Evolutionary conservation across 2,888 invertebrate species (phyloP).

Genomic region (Smittia aterrima): DNA sequence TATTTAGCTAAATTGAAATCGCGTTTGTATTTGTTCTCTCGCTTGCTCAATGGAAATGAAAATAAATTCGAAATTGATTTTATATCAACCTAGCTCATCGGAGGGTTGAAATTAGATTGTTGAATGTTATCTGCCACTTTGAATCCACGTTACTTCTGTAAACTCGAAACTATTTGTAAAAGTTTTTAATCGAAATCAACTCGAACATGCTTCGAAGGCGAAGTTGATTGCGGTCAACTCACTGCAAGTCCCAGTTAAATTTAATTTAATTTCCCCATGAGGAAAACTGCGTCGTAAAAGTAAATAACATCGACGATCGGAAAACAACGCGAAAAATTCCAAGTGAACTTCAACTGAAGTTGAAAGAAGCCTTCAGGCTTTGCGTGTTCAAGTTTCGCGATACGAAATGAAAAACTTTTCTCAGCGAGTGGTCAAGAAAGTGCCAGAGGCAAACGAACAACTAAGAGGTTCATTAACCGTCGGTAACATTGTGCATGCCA

Average conservation of each 20-base stretch:
- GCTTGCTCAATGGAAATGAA: neutral
- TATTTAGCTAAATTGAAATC: neutral
- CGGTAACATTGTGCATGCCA: constrained; percentile 39
- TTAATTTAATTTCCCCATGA: neutral
- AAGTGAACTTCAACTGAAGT: constrained; percentile 29
- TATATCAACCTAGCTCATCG: constrained; percentile 28
- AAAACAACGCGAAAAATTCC: constrained; percentile 6
- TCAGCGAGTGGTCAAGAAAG: constrained; percentile 6
- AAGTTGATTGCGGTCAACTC: neutral
- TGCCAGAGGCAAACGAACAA: neutral
- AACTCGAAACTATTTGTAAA: neutral
- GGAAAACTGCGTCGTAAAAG: neutral
- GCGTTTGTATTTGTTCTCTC: neutral
- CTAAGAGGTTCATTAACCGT: constrained; percentile 39
- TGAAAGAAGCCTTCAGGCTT: constrained; percentile 7
- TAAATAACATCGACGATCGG: neutral
- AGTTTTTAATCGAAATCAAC: neutral
- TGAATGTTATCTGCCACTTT: constrained; percentile 22
- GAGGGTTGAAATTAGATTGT: constrained; percentile 3
- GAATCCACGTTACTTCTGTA: neutral
- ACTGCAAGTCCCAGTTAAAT: neutral
- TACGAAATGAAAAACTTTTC: neutral
- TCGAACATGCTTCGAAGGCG: neutral
- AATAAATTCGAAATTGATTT: constrained; percentile 35
- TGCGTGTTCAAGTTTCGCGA: constrained; percentile 18